Percentiles rank a stretch among this genome's conserved stretches.
Conservation (phyloP, 1,140 invertebrate species). For the Halictus rubicundus region DNA sequence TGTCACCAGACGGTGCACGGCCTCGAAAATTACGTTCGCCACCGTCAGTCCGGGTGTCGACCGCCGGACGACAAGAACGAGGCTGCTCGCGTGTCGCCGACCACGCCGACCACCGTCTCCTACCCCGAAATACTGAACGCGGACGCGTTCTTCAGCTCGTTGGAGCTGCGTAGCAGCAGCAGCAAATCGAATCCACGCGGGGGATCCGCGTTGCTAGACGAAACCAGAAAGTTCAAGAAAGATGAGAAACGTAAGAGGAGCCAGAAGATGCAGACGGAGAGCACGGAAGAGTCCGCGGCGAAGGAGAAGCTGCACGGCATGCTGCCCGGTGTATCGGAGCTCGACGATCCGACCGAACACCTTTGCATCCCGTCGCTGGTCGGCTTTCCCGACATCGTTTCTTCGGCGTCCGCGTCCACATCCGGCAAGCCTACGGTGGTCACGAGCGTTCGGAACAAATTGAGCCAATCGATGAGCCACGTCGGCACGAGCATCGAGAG, state of each 20-base stretch:
- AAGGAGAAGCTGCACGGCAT: slow-evolving; percentile 71
- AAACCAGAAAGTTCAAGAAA: slow-evolving; percentile 74
- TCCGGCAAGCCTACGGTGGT: slow-evolving; percentile 62
- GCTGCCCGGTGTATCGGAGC: slow-evolving; percentile 70
- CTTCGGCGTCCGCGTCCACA: slow-evolving; percentile 60
- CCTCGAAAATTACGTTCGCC: slow-evolving; percentile 90
- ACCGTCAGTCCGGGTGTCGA: slow-evolving; percentile 86
- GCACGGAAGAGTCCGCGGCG: slow-evolving; percentile 61
- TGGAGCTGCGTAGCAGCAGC: slow-evolving; percentile 91
- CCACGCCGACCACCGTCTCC: slow-evolving; percentile 72
- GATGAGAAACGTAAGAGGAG: slow-evolving; percentile 70
- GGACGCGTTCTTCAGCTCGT: slow-evolving; percentile 91
- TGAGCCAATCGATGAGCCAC: slow-evolving; percentile 37
- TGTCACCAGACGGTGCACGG: slow-evolving; percentile 90
- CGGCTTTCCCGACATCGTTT: slow-evolving; percentile 75
- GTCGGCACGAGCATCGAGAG: slow-evolving; percentile 45
- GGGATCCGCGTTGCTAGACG: slow-evolving; percentile 70
- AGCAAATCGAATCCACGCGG: slow-evolving; percentile 81
- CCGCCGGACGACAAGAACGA: slow-evolving; percentile 66
- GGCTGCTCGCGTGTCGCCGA: slow-evolving; percentile 65
- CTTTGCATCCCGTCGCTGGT: slow-evolving; percentile 76
- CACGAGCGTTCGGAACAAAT: slow-evolving; percentile 31
- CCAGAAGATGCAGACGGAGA: slow-evolving; percentile 55
- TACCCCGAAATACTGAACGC: slow-evolving; percentile 84
- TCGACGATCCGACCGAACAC: slow-evolving; percentile 76